Conservation (phyloP, 1,140 invertebrate genomes). For the Brachionus manjavacas region DNA sequence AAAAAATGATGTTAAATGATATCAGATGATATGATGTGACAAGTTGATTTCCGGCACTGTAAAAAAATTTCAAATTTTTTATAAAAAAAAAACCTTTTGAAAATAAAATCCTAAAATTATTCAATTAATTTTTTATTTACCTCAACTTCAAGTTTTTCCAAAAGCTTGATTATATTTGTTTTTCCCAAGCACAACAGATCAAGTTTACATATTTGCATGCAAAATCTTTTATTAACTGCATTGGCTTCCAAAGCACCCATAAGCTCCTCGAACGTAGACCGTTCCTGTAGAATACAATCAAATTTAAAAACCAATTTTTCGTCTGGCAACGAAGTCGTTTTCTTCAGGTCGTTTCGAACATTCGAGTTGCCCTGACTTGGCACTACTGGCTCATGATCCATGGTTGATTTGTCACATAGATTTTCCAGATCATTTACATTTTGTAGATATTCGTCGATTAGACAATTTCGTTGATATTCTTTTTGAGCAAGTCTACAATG, state of each 20-base stretch:
- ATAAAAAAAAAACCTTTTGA: not conserved
- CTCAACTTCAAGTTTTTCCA: constrained; percentile 21
- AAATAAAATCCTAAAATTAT: not conserved
- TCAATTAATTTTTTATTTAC: not conserved
- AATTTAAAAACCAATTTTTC: constrained; percentile 31
- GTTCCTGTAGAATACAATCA: constrained; percentile 37
- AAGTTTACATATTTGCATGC: constrained; percentile 37
- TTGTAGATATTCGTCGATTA: constrained; percentile 39
- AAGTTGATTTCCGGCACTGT: too few species aligned
- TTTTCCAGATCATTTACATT: constrained; percentile 40
- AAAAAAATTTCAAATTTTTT: not conserved
- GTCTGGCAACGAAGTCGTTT: constrained; percentile 4
- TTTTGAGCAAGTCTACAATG: constrained; percentile 42
- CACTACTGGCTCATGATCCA: not conserved
- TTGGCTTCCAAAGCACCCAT: constrained; percentile 24
- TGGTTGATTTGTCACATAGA: constrained; percentile 30
- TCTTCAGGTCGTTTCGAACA: constrained; percentile 13
- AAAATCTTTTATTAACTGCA: not conserved
- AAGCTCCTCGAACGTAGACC: constrained; percentile 20
- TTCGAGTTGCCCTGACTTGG: not conserved
- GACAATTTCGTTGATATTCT: constrained; percentile 39
- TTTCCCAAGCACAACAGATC: constrained; percentile 36
- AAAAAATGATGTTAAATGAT: too few species aligned
- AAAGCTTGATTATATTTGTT: not conserved
- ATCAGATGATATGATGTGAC: too few species aligned